Base-by-base conservation (phyloP, 1,140 invertebrate genomes). In the Coptotermes formosanus region DNA sequence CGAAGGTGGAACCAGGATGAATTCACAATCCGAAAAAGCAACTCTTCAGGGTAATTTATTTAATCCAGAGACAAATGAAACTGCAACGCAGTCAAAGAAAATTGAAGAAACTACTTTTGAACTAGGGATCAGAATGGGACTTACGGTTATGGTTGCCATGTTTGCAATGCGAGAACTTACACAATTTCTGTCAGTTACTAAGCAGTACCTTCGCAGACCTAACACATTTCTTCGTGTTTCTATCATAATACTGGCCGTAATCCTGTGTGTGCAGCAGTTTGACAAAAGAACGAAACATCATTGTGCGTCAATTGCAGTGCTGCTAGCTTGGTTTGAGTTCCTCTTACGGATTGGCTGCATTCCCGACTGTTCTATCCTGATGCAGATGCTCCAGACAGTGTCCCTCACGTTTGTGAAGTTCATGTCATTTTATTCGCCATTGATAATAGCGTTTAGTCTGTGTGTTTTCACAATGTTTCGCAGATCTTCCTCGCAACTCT, bases 281-380 rank as follows among this genome's bases (percentile, higher is more conserved):
- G 52, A 55, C 59, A 64, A 16, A 19, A 48, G 4, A 32, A 25
- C 19, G 25, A 59, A 55, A 32, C 44, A 64, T 9, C 83, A 84
- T 32, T n/a, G 38, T 16, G 38, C 48, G 12, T 52, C 59, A 0
- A 38, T 84, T 23, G 48, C 59, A 16, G 45, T 84, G 2, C 32
- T 84, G 38, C 59, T 84, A 3, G n/a, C 83, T 19, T 84, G 83
- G 83, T 55, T 84, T 52, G 83, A 84, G 83, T 64, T 84, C 23
- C 30, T 84, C 14, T 59, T 84, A 32, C 59, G n/a, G 16, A 84
- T 64, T 21, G 83, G 83, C 30, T 30, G 83, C 38, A 38, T 84
- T 84, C 83, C 83, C 16, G 48, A 32, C 21, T 84, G 48, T 19
- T 84, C 83, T 32, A 38, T 84, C 21, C 83, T 44, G 43, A 55